A percentile compares a stretch with the other conserved stretches of the same genome.
phyloP scores from a whole-genome alignment of 2,797 vertebrate genomes.

The Acomys russatus region DNA sequence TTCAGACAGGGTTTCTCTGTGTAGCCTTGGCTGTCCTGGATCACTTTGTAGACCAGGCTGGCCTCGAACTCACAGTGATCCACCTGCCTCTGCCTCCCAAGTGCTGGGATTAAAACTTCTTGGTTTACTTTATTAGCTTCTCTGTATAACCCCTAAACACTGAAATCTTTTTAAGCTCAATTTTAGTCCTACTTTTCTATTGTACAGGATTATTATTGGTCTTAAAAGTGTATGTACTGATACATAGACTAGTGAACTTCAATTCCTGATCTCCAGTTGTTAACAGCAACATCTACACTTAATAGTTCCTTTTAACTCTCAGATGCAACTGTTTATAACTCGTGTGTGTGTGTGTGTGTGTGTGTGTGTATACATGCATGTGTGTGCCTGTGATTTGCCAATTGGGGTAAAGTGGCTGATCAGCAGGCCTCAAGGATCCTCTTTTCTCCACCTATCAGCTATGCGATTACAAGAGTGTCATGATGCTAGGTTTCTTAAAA shows the following conservation, averaged over 20 bases:
- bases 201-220: background rate
- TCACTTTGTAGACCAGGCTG: too few species aligned
- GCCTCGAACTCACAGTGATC: too few species aligned
- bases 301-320: background rate
- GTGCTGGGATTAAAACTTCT: too few species aligned
- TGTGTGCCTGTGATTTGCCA: background rate
- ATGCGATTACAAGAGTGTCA: background rate
- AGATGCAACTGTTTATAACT: background rate
- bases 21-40: too few species aligned
- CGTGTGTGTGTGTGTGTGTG: background rate
- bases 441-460: background rate
- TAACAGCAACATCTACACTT: background rate
- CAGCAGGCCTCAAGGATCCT: background rate
- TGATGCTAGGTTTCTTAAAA: background rate
- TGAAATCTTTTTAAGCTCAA: background rate
- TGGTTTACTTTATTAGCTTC: constrained; percentile 12
- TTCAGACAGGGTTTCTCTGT: too few species aligned
- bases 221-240: background rate
- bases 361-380: background rate
- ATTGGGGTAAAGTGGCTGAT: background rate
- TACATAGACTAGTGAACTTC: background rate
- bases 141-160: constrained; percentile 11
- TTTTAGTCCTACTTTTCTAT: background rate
- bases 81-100: too few species aligned
- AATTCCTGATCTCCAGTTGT: constrained; percentile 3